Evolutionary conservation across 2,888 invertebrate species (phyloP).

Genomic region (Cheilosia impressa): DNA sequence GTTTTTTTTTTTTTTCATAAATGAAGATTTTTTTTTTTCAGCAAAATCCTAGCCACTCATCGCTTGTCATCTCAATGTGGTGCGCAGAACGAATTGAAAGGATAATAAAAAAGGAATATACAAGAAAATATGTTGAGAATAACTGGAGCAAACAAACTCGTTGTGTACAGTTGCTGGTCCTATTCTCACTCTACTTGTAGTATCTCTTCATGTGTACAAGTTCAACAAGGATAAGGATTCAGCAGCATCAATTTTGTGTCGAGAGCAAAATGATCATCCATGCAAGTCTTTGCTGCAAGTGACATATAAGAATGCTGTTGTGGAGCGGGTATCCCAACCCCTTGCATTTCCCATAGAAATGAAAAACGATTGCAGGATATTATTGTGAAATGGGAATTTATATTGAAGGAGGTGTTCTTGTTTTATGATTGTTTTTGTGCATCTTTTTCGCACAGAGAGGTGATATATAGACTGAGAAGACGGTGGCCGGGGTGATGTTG

Average conservation of each 20-base stretch:
- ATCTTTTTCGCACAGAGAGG: neutral
- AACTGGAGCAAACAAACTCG: slow-evolving; percentile 64
- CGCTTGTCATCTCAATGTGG: slow-evolving; percentile 63
- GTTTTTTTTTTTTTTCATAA: neutral
- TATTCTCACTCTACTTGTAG: slow-evolving; percentile 12
- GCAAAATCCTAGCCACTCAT: slow-evolving; percentile 62
- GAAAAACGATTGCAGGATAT: slow-evolving; percentile 67
- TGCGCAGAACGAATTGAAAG: slow-evolving; percentile 62
- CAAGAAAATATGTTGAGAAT: slow-evolving; percentile 37
- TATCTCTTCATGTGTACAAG: slow-evolving; percentile 11
- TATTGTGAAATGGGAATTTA: slow-evolving; percentile 57
- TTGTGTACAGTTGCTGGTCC: slow-evolving; percentile 46
- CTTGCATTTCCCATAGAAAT: slow-evolving; percentile 27
- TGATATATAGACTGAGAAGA: neutral
- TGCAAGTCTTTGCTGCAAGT: slow-evolving; percentile 59
- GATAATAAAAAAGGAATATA: slow-evolving; percentile 47
- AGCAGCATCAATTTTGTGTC: slow-evolving; percentile 65
- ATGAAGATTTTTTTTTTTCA: slow-evolving; percentile 1
- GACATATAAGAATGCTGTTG: slow-evolving; percentile 51
- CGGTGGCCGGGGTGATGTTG: neutral
- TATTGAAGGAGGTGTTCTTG: slow-evolving; percentile 40
- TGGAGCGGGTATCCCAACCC: slow-evolving; percentile 11
- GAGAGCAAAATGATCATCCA: slow-evolving; percentile 73
- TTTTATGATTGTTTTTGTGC: slow-evolving; percentile 33
- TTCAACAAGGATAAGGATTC: slow-evolving; percentile 56